Conservation (phyloP, 2,888 invertebrate species). For the Lasius platythorax region DNA sequence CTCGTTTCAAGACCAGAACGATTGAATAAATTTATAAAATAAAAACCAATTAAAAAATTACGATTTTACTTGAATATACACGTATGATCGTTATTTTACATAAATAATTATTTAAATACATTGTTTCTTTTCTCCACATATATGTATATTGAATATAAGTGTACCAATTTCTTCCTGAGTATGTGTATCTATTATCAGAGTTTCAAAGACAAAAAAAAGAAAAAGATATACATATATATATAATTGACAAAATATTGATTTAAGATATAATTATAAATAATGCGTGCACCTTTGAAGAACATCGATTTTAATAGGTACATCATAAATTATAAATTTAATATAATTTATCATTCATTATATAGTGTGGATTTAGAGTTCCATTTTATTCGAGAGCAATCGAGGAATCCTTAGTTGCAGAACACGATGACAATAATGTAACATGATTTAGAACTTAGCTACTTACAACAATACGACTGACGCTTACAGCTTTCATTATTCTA, state of each 20-base stretch:
- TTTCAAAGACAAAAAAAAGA: background rate
- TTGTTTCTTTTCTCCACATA: background rate
- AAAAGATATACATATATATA: slow-evolving; percentile 12
- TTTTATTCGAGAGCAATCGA: slow-evolving; percentile 67
- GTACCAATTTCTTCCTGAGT: background rate
- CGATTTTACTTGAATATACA: slow-evolving; percentile 64
- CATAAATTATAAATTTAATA: slow-evolving; percentile 59
- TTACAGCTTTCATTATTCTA: slow-evolving; percentile 68
- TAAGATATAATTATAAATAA: slow-evolving; percentile 12
- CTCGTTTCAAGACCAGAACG: slow-evolving; percentile 75
- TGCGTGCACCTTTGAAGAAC: background rate
- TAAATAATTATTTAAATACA: slow-evolving; percentile 50
- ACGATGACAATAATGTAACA: slow-evolving; percentile 63
- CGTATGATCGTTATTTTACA: slow-evolving; percentile 71
- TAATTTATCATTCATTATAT: slow-evolving; percentile 32
- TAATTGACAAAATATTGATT: background rate
- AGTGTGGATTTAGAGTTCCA: slow-evolving; percentile 41
- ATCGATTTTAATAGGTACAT: slow-evolving; percentile 38
- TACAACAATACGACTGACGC: slow-evolving; percentile 69
- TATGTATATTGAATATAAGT: slow-evolving; percentile 51
- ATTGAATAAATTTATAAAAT: slow-evolving; percentile 76
- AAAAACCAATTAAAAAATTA: slow-evolving; percentile 73
- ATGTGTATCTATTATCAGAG: background rate
- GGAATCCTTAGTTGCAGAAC: slow-evolving; percentile 66
- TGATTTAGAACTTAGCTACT: slow-evolving; percentile 72